phyloP scores from a whole-genome alignment of 1,140 invertebrate species.

The Nylanderia fulva region DNA sequence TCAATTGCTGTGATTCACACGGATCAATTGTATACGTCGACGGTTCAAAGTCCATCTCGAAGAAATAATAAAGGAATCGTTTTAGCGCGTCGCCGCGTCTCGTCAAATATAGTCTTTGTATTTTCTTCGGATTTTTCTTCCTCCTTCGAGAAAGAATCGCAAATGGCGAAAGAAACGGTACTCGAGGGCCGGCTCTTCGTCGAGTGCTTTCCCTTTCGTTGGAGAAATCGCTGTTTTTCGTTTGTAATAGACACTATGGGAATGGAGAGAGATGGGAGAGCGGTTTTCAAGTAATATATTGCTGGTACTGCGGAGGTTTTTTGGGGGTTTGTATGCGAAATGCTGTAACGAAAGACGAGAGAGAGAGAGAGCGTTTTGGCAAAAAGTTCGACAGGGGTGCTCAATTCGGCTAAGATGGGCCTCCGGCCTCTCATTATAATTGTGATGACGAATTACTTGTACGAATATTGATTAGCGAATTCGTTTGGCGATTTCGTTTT shows the following conservation, averaged over 20 bases:
- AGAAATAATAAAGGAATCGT: neutral
- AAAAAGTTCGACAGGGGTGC: slow-evolving; percentile 60
- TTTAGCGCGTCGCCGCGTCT: neutral
- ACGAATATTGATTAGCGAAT: slow-evolving; percentile 55
- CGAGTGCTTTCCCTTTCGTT: slow-evolving; percentile 61
- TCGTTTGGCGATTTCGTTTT: slow-evolving; percentile 48
- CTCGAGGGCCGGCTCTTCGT: slow-evolving; percentile 50
- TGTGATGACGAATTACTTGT: slow-evolving; percentile 72
- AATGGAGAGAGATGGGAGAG: slow-evolving; percentile 38
- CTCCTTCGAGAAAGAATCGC: slow-evolving; percentile 24
- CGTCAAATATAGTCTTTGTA: neutral
- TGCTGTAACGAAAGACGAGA: slow-evolving; percentile 16
- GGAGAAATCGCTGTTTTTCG: slow-evolving; percentile 27
- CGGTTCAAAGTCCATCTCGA: neutral
- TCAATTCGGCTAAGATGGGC: slow-evolving; percentile 49
- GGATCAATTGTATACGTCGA: neutral
- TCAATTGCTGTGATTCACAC: neutral
- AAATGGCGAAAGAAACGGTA: slow-evolving; percentile 30
- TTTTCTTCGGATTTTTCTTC: slow-evolving; percentile 20
- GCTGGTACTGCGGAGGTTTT: neutral
- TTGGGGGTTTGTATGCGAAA: neutral
- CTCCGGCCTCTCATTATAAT: slow-evolving; percentile 48
- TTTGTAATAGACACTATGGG: slow-evolving; percentile 41
- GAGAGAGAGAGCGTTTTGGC: slow-evolving; percentile 23
- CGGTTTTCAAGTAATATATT: slow-evolving; percentile 27